Evolutionary conservation across 2,888 invertebrate species (phyloP), one percentile per base, ranked within the genome.

Genomic region (Spodoptera picta): DNA sequence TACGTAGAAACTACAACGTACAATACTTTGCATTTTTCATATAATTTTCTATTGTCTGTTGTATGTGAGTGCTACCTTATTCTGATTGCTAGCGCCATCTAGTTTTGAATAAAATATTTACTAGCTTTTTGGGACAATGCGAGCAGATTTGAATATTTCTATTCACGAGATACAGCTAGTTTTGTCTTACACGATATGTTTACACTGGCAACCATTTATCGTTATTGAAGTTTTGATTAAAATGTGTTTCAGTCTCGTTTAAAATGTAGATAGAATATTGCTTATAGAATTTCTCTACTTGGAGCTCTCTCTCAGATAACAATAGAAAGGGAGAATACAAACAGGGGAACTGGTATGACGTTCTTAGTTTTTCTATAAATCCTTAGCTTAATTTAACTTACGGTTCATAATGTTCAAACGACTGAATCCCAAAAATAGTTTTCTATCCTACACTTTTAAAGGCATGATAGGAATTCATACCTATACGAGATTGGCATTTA

Each of bases 91-190:
- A 60, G 58, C 48, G 44, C 52, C 52, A 64, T 46, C 60, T 72
- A 68, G 49, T 41, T 14, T 66, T 74, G 70, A 65, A 69, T 73
- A 63, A 73, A 66, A 62, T 65, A 73, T 51, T 43, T 23, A 11
- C 49, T 69, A 53, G 52, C 46, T 73, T 57, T 36, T 69, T 60
- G 47, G 74, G 52, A 47, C 55, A 43, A 43, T 23, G 55, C 45
- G 58, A 42, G 46, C 41, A 19, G 57, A 45, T 60, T 60, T 66
- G 45, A 53, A 66, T 59, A 55, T 58, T 69, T 48, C 42, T 49
- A 23, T 60, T 46, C 10, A 14, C 24, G 24, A 24, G 11, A 24
- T 45, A 50, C 7, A 23, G 46, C 24, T 42, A 45, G 53, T 9
- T 36, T 7, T 54, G 49, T 54, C 46, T 31, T 50, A 4, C 11